A percentile compares a stretch with the other conserved stretches of the same genome.
These are phyloP conservation scores for Drosophila nigrodunni DNA, from an alignment of 1,140 invertebrate species.

Conservation along the genomic window DNA sequence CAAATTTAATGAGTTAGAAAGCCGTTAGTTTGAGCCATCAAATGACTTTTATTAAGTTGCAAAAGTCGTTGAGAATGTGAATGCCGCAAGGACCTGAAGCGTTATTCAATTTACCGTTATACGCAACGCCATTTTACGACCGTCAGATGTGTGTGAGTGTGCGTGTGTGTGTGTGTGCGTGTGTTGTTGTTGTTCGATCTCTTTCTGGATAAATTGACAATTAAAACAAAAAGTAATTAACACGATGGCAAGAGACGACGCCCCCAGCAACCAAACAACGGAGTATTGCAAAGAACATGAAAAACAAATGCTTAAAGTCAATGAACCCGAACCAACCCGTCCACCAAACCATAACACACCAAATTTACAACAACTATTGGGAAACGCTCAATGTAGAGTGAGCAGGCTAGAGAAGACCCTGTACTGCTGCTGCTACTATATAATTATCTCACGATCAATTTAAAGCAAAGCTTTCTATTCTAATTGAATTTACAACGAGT, in stretches of 20 bases:
- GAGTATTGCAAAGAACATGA: conserved; percentile 43
- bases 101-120: conserved; percentile 9
- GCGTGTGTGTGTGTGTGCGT: neutral
- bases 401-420: too few relatives aligned
- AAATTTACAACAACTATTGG: conserved; percentile 1
- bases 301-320: conserved; percentile 64
- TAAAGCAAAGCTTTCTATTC: too few relatives aligned
- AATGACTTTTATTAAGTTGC: neutral
- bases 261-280: conserved; percentile 43
- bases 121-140: neutral
- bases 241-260: conserved; percentile 50
- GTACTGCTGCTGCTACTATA: too few relatives aligned
- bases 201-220: conserved; percentile 64
- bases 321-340: conserved; percentile 57
- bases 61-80: conserved; percentile 2
- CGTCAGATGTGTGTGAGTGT: neutral
- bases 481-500: too few relatives aligned
- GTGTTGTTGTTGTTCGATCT: conserved; percentile 26
- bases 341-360: neutral
- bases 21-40: neutral
- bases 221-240: conserved; percentile 80
- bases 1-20: neutral
- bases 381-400: too few relatives aligned
- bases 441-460: too few relatives aligned
- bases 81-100: conserved; percentile 12